Percentiles rank a stretch among this genome's conserved stretches.
Evolutionary conservation across 2,797 vertebrate genomes (phyloP).

Genomic region (Coranthus polyacanthus): DNA sequence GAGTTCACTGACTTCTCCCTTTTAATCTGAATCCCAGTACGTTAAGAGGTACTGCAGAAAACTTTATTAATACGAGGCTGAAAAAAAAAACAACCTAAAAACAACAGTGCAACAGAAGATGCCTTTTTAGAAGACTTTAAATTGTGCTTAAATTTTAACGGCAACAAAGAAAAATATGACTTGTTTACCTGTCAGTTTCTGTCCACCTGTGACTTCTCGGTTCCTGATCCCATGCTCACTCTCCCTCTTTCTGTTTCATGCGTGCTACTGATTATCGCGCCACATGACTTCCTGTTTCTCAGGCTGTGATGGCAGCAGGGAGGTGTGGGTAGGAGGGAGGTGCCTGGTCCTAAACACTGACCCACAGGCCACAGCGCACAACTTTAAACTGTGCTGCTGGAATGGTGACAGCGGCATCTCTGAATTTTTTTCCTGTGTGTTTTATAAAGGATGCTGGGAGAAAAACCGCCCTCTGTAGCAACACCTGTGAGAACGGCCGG

Average conservation of each 20-base stretch:
- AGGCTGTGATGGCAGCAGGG: conserved; percentile 48
- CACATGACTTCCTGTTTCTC: conserved; percentile 70
- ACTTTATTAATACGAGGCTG: too few species aligned
- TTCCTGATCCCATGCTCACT: conserved; percentile 49
- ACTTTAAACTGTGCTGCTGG: conserved; percentile 4
- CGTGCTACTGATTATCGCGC: conserved; percentile 50
- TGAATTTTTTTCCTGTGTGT: background rate
- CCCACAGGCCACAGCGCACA: conserved; percentile 30
- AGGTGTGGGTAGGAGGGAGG: conserved; percentile 60
- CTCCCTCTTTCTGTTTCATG: conserved; percentile 35
- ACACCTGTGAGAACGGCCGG: conserved; percentile 19
- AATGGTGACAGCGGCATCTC: background rate
- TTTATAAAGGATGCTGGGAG: conserved; percentile 1
- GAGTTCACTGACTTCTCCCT: background rate
- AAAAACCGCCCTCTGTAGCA: background rate
- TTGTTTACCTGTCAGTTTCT: conserved; percentile 65
- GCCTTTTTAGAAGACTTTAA: background rate
- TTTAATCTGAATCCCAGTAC: conserved; percentile 28
- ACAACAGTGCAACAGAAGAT: too few species aligned
- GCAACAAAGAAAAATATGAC: background rate
- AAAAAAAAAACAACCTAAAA: too few species aligned
- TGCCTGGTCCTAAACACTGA: conserved; percentile 45
- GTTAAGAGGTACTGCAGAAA: too few species aligned
- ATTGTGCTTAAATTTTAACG: background rate
- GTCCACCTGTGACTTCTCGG: conserved; percentile 42